Conservation (phyloP, 2,888 invertebrate species). For the Kuschelorhynchus macadamiae region DNA sequence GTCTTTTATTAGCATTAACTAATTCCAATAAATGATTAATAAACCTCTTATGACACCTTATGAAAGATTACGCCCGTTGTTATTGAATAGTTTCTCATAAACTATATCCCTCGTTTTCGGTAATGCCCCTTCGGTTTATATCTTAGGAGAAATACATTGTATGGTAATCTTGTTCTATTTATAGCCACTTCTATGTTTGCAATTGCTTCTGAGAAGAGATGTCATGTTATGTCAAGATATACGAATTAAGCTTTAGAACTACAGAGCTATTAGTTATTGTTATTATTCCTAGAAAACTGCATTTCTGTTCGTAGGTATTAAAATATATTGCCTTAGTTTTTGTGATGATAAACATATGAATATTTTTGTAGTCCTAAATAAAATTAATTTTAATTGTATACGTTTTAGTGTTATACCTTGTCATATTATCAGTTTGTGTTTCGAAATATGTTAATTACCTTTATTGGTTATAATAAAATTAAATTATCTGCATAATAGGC, state of each 20-base stretch:
- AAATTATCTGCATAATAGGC: too few species aligned
- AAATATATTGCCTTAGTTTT: too few species aligned
- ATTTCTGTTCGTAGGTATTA: background rate
- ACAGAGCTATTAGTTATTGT: slow-evolving; percentile 28
- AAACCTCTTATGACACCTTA: background rate
- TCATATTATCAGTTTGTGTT: too few species aligned
- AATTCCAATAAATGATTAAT: slow-evolving; percentile 1
- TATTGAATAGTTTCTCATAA: slow-evolving; percentile 22
- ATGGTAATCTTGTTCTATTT: slow-evolving; percentile 46
- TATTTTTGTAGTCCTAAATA: too few species aligned
- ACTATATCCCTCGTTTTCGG: slow-evolving; percentile 24
- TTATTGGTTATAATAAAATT: too few species aligned
- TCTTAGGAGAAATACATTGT: slow-evolving; percentile 41
- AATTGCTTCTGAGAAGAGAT: slow-evolving; percentile 42
- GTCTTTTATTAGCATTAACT: too few species aligned
- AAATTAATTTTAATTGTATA: too few species aligned
- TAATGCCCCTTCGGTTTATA: slow-evolving; percentile 35
- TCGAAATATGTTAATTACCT: too few species aligned
- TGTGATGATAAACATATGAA: too few species aligned
- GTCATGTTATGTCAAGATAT: slow-evolving; percentile 39
- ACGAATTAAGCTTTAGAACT: slow-evolving; percentile 22
- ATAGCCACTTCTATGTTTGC: slow-evolving; percentile 35
- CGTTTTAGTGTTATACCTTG: too few species aligned
- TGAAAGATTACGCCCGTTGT: slow-evolving; percentile 2
- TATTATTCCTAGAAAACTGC: slow-evolving; percentile 26